Conservation (phyloP, 2,888 invertebrate genomes). For the Neocrepidodera transversa region DNA sequence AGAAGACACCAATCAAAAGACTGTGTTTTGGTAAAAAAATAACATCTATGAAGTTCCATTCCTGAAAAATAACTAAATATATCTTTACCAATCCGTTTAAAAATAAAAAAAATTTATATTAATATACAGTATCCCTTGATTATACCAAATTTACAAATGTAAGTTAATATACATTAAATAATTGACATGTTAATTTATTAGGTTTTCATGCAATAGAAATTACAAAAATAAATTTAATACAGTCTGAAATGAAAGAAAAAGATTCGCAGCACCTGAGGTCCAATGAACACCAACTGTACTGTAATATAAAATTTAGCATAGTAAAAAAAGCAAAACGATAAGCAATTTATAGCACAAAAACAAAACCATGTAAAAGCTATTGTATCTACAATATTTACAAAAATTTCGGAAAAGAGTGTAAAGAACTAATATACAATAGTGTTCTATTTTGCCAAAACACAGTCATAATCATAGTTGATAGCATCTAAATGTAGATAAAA, state of each 20-base stretch:
- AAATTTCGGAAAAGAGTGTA: slow-evolving; percentile 23
- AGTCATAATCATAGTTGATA: slow-evolving; percentile 39
- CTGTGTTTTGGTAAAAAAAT: slow-evolving; percentile 45
- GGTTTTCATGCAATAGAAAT: too few relatives aligned
- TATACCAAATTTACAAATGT: too few relatives aligned
- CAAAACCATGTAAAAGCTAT: slow-evolving; percentile 11
- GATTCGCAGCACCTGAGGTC: neutral
- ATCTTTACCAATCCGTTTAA: slow-evolving; percentile 9
- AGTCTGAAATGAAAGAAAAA: neutral
- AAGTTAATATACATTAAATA: neutral
- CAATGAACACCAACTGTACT: neutral
- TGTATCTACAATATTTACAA: slow-evolving; percentile 26
- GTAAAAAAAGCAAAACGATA: slow-evolving; percentile 28
- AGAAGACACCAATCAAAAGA: slow-evolving; percentile 29
- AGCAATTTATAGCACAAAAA: slow-evolving; percentile 19
- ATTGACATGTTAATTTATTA: neutral
- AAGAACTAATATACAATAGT: slow-evolving; percentile 34
- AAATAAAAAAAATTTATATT: neutral
- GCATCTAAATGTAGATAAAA: slow-evolving; percentile 27
- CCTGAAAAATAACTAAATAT: slow-evolving; percentile 22
- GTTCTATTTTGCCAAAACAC: slow-evolving; percentile 45
- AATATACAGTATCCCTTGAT: neutral
- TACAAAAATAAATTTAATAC: neutral
- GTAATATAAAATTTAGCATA: slow-evolving; percentile 22
- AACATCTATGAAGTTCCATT: slow-evolving; percentile 24